phyloP scores from a whole-genome alignment of 1,140 invertebrate genomes.

The Brachystomella parvula region DNA sequence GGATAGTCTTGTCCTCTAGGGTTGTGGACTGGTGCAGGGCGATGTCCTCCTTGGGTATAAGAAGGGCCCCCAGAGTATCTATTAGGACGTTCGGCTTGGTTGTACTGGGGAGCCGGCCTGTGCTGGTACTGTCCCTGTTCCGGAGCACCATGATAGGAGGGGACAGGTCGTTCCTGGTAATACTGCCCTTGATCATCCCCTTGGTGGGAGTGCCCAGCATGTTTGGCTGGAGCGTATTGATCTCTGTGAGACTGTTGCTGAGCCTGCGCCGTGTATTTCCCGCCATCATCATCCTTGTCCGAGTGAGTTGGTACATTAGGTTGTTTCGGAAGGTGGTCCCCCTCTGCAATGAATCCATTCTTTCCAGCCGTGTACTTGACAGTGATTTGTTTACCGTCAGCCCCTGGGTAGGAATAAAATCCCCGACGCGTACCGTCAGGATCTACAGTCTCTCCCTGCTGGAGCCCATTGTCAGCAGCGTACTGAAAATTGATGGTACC shows the following conservation, averaged over 20 bases:
- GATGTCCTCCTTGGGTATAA: background rate
- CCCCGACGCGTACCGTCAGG: constrained; percentile 57
- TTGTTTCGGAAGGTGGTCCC: constrained; percentile 33
- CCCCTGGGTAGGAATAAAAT: constrained; percentile 53
- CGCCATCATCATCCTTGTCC: constrained; percentile 28
- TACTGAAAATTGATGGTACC: constrained; percentile 45
- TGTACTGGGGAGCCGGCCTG: background rate
- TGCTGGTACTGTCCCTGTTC: background rate
- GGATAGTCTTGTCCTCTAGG: constrained; percentile 3
- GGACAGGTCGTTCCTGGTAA: background rate
- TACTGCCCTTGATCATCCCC: background rate
- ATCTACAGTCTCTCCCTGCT: constrained; percentile 54
- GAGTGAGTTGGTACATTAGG: constrained; percentile 24
- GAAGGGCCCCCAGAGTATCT: background rate
- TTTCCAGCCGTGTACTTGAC: constrained; percentile 49
- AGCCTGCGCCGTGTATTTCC: constrained; percentile 11
- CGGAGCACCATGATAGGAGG: background rate
- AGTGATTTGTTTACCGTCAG: constrained; percentile 49
- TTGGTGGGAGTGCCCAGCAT: background rate
- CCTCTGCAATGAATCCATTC: constrained; percentile 39
- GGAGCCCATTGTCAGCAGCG: constrained; percentile 56
- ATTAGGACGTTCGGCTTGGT: background rate
- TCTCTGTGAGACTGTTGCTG: background rate
- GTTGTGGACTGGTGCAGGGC: background rate
- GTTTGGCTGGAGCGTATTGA: constrained; percentile 1